Evolutionary conservation across 2,797 vertebrate genomes (phyloP).

Genomic region (Poecilia picta): DNA sequence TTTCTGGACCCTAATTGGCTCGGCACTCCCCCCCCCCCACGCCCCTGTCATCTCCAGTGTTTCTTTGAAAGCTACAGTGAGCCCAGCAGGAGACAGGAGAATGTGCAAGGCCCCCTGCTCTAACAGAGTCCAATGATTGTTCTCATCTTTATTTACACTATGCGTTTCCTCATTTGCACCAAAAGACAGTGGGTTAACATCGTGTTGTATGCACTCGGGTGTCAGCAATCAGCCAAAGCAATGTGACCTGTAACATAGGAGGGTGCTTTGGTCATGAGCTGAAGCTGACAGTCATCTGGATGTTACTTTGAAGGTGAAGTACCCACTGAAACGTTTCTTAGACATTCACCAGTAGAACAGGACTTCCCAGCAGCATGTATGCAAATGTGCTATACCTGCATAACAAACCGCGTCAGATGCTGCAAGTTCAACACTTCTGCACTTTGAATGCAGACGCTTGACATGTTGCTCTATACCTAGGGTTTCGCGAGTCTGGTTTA

Average conservation of each 20-base stretch:
- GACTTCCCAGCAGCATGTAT: background rate
- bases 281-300: background rate
- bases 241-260: background rate
- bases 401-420: too few species aligned
- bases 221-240: constrained; percentile 1
- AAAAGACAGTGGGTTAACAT: constrained; percentile 25
- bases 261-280: background rate
- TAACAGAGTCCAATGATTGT: constrained; percentile 69
- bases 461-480: too few species aligned
- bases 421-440: too few species aligned
- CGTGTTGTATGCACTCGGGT: constrained; percentile 2
- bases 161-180: constrained; percentile 34
- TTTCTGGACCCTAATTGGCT: constrained; percentile 71
- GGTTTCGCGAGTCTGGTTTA: too few species aligned
- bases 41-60: constrained; percentile 68
- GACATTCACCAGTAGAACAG: background rate
- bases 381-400: too few species aligned
- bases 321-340: background rate
- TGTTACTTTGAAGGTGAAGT: background rate
- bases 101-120: constrained; percentile 48
- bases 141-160: constrained; percentile 64
- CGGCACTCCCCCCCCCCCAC: constrained; percentile 27
- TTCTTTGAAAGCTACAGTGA: constrained; percentile 72
- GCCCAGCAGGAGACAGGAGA: constrained; percentile 64
- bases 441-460: too few species aligned